A percentile compares a stretch with the other conserved stretches of the same genome.
These are phyloP conservation scores for Erpetoichthys calabaricus DNA, from an alignment of 2,797 vertebrate genomes.

Conservation along the genomic window DNA sequence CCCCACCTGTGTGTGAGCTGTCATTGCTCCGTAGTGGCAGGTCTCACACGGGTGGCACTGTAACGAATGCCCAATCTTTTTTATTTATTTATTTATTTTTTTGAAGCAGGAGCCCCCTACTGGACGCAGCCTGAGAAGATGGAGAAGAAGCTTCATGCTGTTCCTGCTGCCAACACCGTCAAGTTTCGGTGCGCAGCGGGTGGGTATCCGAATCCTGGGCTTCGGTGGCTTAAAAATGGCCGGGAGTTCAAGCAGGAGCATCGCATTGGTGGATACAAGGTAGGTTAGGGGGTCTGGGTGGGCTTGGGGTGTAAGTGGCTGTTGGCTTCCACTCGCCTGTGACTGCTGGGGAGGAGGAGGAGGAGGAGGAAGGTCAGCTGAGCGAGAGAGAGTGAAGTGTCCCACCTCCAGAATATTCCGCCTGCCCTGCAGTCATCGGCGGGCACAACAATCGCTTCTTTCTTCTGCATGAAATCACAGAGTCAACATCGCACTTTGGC, in stretches of 20 bases:
- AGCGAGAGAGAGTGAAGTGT: not conserved
- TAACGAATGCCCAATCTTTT: too few relatives aligned
- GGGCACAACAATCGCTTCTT: too few relatives aligned
- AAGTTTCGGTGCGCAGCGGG: slow-evolving; percentile 88
- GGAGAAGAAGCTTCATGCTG: slow-evolving; percentile 78
- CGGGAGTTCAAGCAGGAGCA: slow-evolving; percentile 87
- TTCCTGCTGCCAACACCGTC: slow-evolving; percentile 91
- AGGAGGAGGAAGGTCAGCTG: not conserved
- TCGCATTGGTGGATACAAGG: slow-evolving; percentile 94
- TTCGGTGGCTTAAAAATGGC: slow-evolving; percentile 88
- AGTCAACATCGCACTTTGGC: too few relatives aligned
- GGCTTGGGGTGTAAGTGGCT: too few relatives aligned
- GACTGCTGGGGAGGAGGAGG: not conserved
- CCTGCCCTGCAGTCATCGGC: too few relatives aligned
- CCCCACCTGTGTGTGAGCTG: too few relatives aligned
- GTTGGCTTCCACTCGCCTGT: not conserved
- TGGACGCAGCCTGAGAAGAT: slow-evolving; percentile 91
- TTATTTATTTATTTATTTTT: too few relatives aligned
- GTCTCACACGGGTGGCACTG: too few relatives aligned
- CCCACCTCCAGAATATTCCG: too few relatives aligned
- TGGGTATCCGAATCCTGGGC: slow-evolving; percentile 73
- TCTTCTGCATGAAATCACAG: too few relatives aligned
- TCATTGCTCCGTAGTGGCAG: too few relatives aligned
- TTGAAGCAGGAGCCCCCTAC: slow-evolving; percentile 58
- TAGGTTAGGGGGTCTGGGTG: slow-evolving; percentile 22